These are phyloP conservation scores for Antrozous pallidus DNA, from an alignment of 2,797 vertebrate species.

Conservation along the genomic window DNA sequence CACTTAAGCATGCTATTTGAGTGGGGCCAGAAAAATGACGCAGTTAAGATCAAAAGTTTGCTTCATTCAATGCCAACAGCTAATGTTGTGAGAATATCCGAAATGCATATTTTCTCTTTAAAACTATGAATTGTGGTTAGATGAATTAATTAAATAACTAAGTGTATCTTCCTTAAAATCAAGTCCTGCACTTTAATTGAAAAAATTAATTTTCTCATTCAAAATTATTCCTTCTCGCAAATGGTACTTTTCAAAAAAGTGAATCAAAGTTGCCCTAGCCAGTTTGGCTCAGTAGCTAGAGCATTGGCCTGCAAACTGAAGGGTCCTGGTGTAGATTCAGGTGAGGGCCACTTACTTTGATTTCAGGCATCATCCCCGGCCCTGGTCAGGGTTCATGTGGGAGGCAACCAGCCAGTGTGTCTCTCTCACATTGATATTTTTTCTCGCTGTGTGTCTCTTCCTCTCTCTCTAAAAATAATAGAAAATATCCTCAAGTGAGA, in stretches of 20 bases:
- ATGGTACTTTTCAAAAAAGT: background rate
- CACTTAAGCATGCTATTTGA: background rate
- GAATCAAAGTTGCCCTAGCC: background rate
- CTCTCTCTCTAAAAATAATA: too few species aligned
- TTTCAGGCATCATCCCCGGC: too few species aligned
- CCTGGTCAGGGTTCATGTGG: too few species aligned
- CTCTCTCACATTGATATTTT: too few species aligned
- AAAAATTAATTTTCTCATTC: background rate
- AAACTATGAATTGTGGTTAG: background rate
- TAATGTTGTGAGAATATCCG: background rate
- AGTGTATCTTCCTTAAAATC: background rate
- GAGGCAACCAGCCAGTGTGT: too few species aligned
- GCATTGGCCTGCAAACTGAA: too few species aligned
- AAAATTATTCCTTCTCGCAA: background rate
- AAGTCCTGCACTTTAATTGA: background rate
- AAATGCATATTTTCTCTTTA: background rate
- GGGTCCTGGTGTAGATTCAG: too few species aligned
- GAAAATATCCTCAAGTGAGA: too few species aligned
- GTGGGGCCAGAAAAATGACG: background rate
- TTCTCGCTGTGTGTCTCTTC: too few species aligned
- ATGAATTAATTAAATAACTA: background rate
- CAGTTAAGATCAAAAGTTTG: background rate
- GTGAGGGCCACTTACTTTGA: too few species aligned
- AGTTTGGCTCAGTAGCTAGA: too few species aligned
- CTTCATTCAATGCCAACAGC: background rate